Evolutionary conservation across 2,888 invertebrate genomes (phyloP).

Genomic region (Tillus elongatus): DNA sequence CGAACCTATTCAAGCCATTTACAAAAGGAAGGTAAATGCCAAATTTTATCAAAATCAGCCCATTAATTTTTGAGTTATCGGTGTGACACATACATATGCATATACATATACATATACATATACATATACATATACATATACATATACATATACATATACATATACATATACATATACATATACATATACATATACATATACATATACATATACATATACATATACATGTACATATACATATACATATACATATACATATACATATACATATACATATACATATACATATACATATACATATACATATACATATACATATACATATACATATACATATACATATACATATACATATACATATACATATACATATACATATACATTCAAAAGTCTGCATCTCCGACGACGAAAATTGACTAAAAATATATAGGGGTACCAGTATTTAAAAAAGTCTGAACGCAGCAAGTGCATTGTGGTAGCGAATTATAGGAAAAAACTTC

Average conservation of each 20-base stretch:
- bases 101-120: slow-evolving; percentile 3
- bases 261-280: slow-evolving; percentile 16
- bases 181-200: slow-evolving; percentile 4
- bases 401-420: too few relatives aligned
- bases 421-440: too few relatives aligned
- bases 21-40: too few relatives aligned
- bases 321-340: slow-evolving; percentile 11
- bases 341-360: slow-evolving; percentile 13
- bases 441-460: too few relatives aligned
- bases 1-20: too few relatives aligned
- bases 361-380: slow-evolving; percentile 15
- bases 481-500: too few relatives aligned
- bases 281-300: slow-evolving; percentile 12
- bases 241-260: slow-evolving; percentile 10
- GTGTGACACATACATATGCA: too few relatives aligned
- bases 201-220: slow-evolving; percentile 3
- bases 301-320: slow-evolving; percentile 10
- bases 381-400: too few relatives aligned
- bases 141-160: slow-evolving; percentile 1
- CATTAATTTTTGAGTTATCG: too few relatives aligned
- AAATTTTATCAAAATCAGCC: too few relatives aligned
- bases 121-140: slow-evolving; percentile 2
- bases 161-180: slow-evolving; percentile 4
- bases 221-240: neutral
- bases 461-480: too few relatives aligned